Evolutionary conservation across 2,888 invertebrate genomes (phyloP), one percentile per base, ranked within the genome.

Genomic region (Piscicola geometra): DNA sequence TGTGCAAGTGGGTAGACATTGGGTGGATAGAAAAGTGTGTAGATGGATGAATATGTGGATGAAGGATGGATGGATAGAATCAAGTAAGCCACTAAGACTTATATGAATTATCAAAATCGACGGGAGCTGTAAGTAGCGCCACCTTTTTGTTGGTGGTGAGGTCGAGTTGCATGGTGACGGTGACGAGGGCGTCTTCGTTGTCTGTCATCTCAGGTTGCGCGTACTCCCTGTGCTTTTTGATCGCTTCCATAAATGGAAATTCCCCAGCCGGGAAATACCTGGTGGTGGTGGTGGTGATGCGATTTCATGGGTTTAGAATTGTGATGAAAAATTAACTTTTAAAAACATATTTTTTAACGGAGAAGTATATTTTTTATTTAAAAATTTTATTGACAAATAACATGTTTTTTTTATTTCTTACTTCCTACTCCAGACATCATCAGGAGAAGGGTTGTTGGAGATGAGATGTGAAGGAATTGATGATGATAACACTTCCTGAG

Each of bases 81-180:
- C n/a, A n/a, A n/a, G n/a, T n/a, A n/a, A n/a, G n/a, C n/a, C n/a
- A n/a, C n/a, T n/a, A n/a, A n/a, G n/a, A n/a, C n/a, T n/a, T n/a
- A n/a, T n/a, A n/a, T n/a, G n/a, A n/a, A n/a, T n/a, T n/a, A n/a
- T n/a, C n/a, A n/a, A n/a, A n/a, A n/a, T n/a, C n/a, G n/a, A n/a
- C n/a, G n/a, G n/a, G n/a, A n/a, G n/a, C n/a, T n/a, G n/a, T n/a
- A n/a, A n/a, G n/a, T n/a, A n/a, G n/a, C n/a, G 36, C 32, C 15
- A 84, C 84, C 83, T 83, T 81, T 78, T 84, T 84, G 47, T 80
- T 81, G 2, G 83, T 83, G 25, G 79, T 78, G 77, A 82, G 79
- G 75, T 83, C 80, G 0, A 84, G 78, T 15, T 78, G 69, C 77
- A 82, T 80, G 60, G 83, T 80, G 9, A 81, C 78, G 77, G 80